A percentile compares a stretch with the other conserved stretches of the same genome.
These are phyloP conservation scores for Fregetta grallaria DNA, from an alignment of 2,113 vertebrate species.

Conservation along the genomic window DNA sequence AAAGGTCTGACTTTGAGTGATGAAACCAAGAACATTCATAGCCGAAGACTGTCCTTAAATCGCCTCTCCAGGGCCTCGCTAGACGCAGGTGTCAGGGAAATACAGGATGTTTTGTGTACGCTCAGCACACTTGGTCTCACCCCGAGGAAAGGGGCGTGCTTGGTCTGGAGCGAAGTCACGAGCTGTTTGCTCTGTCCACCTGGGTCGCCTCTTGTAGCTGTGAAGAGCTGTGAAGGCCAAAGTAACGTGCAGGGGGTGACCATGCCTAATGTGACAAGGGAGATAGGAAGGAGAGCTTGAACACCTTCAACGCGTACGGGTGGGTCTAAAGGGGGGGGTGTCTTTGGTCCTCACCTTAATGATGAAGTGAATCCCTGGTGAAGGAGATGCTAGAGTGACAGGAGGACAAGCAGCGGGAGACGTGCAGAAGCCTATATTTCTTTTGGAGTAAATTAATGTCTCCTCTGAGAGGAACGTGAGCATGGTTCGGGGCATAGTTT, in stretches of 20 bases:
- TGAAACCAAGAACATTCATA: neutral
- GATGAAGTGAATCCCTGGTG: neutral
- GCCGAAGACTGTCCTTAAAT: neutral
- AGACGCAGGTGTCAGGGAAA: neutral
- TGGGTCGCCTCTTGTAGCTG: neutral
- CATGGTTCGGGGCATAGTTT: neutral
- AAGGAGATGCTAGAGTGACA: neutral
- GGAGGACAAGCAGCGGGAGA: neutral
- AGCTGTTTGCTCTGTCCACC: neutral
- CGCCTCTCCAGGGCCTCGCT: neutral
- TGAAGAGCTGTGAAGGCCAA: neutral
- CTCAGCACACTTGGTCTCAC: neutral
- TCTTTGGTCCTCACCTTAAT: neutral
- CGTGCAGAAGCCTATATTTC: neutral
- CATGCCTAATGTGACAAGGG: accelerated
- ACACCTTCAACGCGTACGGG: neutral
- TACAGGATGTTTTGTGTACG: neutral
- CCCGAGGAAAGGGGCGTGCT: neutral
- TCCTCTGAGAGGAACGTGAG: neutral
- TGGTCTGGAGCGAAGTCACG: neutral
- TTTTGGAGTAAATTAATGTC: neutral
- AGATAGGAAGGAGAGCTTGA: neutral
- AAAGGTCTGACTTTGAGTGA: neutral
- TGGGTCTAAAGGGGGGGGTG: neutral
- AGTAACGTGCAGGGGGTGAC: neutral